Conservation (phyloP, 1,140 invertebrate species). For the Trialeurodes vaporariorum region DNA sequence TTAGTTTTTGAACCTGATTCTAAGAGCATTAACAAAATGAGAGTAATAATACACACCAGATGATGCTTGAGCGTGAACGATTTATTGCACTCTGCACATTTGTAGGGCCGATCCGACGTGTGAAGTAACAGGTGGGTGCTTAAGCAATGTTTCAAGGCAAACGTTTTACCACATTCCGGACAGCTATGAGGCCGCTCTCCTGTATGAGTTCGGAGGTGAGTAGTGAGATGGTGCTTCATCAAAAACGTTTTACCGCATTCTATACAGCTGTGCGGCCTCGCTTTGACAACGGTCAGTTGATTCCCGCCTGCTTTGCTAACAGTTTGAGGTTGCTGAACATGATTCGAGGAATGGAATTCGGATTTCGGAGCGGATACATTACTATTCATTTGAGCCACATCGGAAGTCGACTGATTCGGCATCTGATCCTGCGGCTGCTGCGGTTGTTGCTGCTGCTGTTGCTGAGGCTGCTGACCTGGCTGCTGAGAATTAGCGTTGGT, state of each 20-base stretch:
- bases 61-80: slow-evolving; percentile 61
- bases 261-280: slow-evolving; percentile 63
- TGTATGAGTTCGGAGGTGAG: slow-evolving; percentile 50
- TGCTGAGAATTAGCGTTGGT: slow-evolving; percentile 10
- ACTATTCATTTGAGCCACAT: slow-evolving; percentile 13
- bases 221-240: slow-evolving; percentile 67
- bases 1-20: too few species aligned
- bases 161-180: slow-evolving; percentile 72
- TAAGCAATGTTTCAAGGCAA: slow-evolving; percentile 71
- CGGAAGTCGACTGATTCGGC: slow-evolving; percentile 5
- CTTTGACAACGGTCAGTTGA: slow-evolving; percentile 41
- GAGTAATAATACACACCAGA: slow-evolving; percentile 25
- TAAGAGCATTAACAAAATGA: too few species aligned
- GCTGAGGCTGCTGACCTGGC: slow-evolving; percentile 11
- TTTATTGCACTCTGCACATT: slow-evolving; percentile 74
- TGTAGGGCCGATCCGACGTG: slow-evolving; percentile 65
- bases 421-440: slow-evolving; percentile 10
- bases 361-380: slow-evolving; percentile 9
- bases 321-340: neutral
- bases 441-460: slow-evolving; percentile 16
- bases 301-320: neutral
- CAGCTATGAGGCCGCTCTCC: slow-evolving; percentile 71
- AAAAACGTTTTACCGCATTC: slow-evolving; percentile 74
- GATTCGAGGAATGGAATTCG: neutral
- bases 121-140: slow-evolving; percentile 65